These are phyloP conservation scores for Empidonax alnorum DNA, from an alignment of 2,113 vertebrate genomes.

Conservation along the genomic window DNA sequence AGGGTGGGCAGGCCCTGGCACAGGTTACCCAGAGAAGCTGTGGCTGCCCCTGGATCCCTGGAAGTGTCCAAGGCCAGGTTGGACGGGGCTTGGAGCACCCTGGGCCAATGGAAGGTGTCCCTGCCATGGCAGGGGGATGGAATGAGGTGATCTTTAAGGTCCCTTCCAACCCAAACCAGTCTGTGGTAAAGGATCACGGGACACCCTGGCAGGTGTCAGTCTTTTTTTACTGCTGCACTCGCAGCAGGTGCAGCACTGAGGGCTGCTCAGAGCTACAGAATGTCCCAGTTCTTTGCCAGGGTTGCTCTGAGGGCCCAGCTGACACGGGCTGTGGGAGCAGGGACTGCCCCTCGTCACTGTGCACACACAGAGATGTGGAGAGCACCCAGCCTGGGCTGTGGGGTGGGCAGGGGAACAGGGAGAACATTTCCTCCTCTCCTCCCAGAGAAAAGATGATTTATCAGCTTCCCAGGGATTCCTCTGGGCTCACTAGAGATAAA, in stretches of 20 bases:
- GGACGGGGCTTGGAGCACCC: not conserved
- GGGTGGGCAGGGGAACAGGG: not conserved
- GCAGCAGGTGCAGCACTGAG: not conserved
- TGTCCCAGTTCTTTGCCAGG: not conserved
- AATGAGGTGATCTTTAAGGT: not conserved
- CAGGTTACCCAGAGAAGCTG: not conserved
- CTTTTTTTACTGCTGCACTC: not conserved
- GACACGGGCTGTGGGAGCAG: fast-evolving
- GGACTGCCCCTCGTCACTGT: fast-evolving
- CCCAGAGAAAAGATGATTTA: not conserved
- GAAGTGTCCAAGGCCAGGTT: not conserved
- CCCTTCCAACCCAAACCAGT: too few relatives aligned
- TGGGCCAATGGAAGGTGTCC: not conserved
- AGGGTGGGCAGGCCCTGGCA: not conserved
- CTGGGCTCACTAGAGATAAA: not conserved
- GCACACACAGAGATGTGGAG: not conserved
- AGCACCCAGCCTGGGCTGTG: not conserved
- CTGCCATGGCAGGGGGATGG: not conserved
- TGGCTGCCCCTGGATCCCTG: not conserved
- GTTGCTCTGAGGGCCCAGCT: not conserved
- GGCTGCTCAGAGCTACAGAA: not conserved
- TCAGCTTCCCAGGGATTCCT: not conserved
- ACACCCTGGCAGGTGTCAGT: not conserved
- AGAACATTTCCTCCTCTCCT: not conserved
- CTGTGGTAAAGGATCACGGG: not conserved